Evolutionary conservation across 2,888 invertebrate species (phyloP).

Genomic region (Oxyteleia sp.): DNA sequence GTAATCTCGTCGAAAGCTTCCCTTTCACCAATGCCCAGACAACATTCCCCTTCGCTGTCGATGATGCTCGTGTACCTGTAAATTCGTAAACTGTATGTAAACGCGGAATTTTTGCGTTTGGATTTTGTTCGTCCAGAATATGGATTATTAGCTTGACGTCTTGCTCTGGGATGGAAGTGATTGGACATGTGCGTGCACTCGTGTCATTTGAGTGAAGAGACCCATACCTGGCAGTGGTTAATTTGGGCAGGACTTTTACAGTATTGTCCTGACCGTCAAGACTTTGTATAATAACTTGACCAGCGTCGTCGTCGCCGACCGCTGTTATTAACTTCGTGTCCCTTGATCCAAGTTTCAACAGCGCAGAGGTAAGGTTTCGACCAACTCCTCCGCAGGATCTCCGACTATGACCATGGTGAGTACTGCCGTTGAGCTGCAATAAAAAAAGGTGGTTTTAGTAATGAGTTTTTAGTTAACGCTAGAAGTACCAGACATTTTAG

Average conservation of each 20-base stretch:
- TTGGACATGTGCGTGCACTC: too few relatives aligned
- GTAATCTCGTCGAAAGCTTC: conserved; percentile 92
- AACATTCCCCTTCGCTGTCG: conserved; percentile 92
- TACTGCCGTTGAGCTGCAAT: conserved; percentile 93
- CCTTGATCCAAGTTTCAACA: conserved; percentile 91
- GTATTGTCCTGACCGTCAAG: conserved; percentile 78
- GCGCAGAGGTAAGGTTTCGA: conserved; percentile 96
- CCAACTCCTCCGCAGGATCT: conserved; percentile 96
- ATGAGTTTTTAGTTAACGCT: too few relatives aligned
- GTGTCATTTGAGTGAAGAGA: conserved; percentile 2
- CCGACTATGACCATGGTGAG: conserved; percentile 90
- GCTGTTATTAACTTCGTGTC: conserved; percentile 84
- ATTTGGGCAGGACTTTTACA: conserved; percentile 77
- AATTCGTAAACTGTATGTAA: conserved; percentile 83
- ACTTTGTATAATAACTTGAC: conserved; percentile 80
- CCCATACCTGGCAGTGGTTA: conserved; percentile 83
- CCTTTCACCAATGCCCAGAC: conserved; percentile 95
- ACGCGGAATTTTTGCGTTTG: too few relatives aligned
- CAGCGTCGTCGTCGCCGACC: conserved; percentile 83
- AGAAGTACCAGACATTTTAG: too few relatives aligned
- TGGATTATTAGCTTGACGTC: too few relatives aligned
- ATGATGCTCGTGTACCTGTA: conserved; percentile 93
- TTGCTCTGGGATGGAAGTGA: too few relatives aligned
- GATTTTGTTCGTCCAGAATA: too few relatives aligned
- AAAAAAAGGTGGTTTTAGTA: too few relatives aligned